phyloP scores from a whole-genome alignment of 2,113 vertebrate species.

The Patagioenas fasciata region DNA sequence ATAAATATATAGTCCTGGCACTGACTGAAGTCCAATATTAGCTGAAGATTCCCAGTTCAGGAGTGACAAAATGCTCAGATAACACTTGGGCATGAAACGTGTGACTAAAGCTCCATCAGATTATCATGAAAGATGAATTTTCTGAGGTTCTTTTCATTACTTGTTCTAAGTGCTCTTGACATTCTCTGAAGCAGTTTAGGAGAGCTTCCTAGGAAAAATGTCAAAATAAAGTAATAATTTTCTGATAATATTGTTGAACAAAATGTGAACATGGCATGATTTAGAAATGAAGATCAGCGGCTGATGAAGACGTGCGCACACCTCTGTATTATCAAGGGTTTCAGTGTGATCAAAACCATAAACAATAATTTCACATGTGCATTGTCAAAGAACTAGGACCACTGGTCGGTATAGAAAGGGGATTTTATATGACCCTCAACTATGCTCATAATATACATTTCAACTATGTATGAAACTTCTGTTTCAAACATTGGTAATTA shows the following conservation, averaged over 20 bases:
- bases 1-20: not conserved
- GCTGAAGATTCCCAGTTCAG: not conserved
- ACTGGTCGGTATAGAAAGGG: not conserved
- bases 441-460: not conserved
- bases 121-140: conserved; percentile 35
- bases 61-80: not conserved
- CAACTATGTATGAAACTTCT: not conserved
- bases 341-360: not conserved
- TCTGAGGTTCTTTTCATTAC: conserved; percentile 41
- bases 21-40: not conserved
- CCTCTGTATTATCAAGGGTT: not conserved
- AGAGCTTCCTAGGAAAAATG: conserved; percentile 32
- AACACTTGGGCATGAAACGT: not conserved
- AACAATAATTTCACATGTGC: not conserved
- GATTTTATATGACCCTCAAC: not conserved
- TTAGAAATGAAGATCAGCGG: not conserved
- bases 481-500: not conserved
- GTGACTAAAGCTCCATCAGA: not conserved
- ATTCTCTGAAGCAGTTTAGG: conserved; percentile 35
- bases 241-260: conserved; percentile 6
- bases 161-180: conserved; percentile 46
- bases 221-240: conserved; percentile 46
- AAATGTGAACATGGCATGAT: not conserved
- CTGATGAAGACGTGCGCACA: not conserved
- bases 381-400: not conserved